Evolutionary conservation across 2,888 invertebrate species (phyloP).

Genomic region (Sinopyrophorus schimmeli): DNA sequence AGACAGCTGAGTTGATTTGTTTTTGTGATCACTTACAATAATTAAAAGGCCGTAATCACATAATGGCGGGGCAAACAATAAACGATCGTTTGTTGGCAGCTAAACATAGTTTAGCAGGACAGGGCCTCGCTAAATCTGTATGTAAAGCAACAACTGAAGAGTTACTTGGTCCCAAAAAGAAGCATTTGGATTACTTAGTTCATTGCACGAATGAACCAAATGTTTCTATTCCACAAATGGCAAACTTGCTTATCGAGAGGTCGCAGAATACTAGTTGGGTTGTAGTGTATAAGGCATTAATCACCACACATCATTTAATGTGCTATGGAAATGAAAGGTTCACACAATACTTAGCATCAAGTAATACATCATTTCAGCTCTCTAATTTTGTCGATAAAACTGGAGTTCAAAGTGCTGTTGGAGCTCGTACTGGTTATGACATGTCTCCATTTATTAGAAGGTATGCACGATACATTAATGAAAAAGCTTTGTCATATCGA

Average conservation of each 20-base stretch:
- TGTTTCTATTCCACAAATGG: slow-evolving; percentile 99
- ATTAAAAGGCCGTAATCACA: neutral
- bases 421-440: slow-evolving; percentile 80
- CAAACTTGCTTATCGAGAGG: slow-evolving; percentile 96
- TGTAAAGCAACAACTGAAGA: slow-evolving; percentile 99
- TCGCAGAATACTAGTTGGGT: slow-evolving; percentile 99
- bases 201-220: slow-evolving; percentile 99
- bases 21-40: slow-evolving; percentile 17
- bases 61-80: slow-evolving; percentile 96
- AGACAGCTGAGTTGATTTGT: slow-evolving; percentile 33
- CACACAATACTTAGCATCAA: slow-evolving; percentile 99
- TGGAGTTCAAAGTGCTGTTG: slow-evolving; percentile 89
- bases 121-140: slow-evolving; percentile 98
- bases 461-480: slow-evolving; percentile 98
- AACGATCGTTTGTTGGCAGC: slow-evolving; percentile 98
- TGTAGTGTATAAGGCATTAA: slow-evolving; percentile 96
- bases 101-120: slow-evolving; percentile 98
- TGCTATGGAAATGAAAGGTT: slow-evolving; percentile 99
- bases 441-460: slow-evolving; percentile 99
- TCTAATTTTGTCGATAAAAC: slow-evolving; percentile 97
- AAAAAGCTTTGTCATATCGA: slow-evolving; percentile 98
- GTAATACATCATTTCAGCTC: slow-evolving; percentile 98
- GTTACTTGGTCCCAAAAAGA: slow-evolving; percentile 99
- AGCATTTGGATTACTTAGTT: slow-evolving; percentile 99
- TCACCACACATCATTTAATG: slow-evolving; percentile 98